Base-by-base conservation (phyloP, 2,113 vertebrate species). In the Tretioscincus oriximinensis region DNA sequence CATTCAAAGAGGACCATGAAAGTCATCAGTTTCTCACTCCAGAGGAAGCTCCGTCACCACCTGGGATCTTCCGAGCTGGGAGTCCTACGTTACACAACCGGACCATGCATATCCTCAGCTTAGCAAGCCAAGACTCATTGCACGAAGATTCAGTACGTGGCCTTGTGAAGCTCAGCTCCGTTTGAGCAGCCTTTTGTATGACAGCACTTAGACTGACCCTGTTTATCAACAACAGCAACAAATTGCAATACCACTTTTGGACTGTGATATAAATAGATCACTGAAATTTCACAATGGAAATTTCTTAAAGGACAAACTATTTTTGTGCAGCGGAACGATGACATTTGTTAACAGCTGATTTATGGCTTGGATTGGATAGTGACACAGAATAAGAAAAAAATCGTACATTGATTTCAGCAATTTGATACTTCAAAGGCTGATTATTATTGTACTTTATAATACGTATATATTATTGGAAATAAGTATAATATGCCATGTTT, bases 131-230 rank as follows among this genome's bases (percentile, higher is more conserved):
- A 93, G 98, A 99, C 94, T 97, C 98, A 0, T 90, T 99, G 88
- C 98, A 99, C 65, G 98, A 99, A 92, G 98, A 99, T 94, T 99
- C 98, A 0, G 97, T 99, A 81, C 95, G 98, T 68, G 98, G 98
- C 85, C 91, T 99, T 18, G 97, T 99, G 60, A 99, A 99, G 91
- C 98, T 99, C 90, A 99, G 98, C 93, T 99, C 98, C 0, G 98
- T 99, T 91, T 99, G 96, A 98, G 80, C 90, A 61, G 14, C 58
- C 67, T 76, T 78, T 80, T 35, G 65, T 80, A 86, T 63, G 65
- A 76, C 73, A 0, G 21, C 76, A 81, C 80, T 69, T 66, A 0
- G 67, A 85, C 73, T 84, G 60, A 67, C 16, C 6, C 58, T 61
- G 75, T 81, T 49, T 87, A 0, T 72, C 83, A 76, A 76, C 80